Conservation (phyloP, 2,797 vertebrate genomes). For the Eospalax fontanierii region DNA sequence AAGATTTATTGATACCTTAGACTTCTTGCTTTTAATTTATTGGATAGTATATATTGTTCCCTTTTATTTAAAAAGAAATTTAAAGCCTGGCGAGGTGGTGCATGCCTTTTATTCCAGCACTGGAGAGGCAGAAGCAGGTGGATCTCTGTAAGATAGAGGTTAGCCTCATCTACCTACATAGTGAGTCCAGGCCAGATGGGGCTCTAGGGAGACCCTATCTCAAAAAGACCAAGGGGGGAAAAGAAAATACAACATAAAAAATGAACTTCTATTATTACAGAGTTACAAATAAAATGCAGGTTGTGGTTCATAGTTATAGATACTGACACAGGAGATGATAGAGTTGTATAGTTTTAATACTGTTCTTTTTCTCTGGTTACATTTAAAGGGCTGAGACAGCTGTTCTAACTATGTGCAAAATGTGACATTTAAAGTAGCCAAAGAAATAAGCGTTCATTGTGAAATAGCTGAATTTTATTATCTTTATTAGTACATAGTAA, state of each 20-base stretch:
- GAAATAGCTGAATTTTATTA: constrained; percentile 32
- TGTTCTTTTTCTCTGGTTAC: constrained; percentile 4
- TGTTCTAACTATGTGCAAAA: constrained; percentile 35
- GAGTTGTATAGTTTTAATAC: constrained; percentile 3
- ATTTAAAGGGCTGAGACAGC: neutral
- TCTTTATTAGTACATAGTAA: neutral
- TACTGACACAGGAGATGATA: constrained; percentile 4
- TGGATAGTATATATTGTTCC: constrained; percentile 32
- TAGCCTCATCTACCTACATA: too few relatives aligned
- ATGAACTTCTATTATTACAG: neutral
- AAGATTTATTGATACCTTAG: neutral
- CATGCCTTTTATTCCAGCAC: too few relatives aligned
- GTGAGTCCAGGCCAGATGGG: too few relatives aligned
- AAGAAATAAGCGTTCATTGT: constrained; percentile 35
- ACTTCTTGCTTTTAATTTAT: constrained; percentile 49
- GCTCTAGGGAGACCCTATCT: too few relatives aligned
- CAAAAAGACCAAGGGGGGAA: too few relatives aligned
- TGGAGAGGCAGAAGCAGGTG: too few relatives aligned
- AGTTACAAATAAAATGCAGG: neutral
- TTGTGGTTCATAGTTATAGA: neutral
- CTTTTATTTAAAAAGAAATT: constrained; percentile 60
- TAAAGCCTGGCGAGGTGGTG: neutral
- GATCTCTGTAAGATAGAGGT: too few relatives aligned
- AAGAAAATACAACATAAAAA: too few relatives aligned
- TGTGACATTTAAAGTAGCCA: constrained; percentile 50